A percentile compares a stretch with the other conserved stretches of the same genome.
Conservation (phyloP, 1,140 invertebrate genomes). For the Drosophila pseudoobscura region DNA sequence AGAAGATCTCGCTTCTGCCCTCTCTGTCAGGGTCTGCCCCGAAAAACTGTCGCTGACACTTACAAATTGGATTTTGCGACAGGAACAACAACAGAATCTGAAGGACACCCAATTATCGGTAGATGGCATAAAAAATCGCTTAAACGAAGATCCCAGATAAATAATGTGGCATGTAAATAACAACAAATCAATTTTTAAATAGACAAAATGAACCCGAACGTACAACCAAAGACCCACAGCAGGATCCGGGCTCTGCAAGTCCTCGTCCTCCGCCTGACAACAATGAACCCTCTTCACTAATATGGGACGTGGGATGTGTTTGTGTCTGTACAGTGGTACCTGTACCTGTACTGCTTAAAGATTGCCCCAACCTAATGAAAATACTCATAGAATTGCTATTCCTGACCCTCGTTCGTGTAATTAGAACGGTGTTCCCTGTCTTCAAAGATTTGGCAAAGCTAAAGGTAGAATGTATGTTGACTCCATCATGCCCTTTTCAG, state of each 20-base stretch:
- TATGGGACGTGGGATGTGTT: too few relatives aligned
- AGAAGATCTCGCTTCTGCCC: conserved; percentile 8
- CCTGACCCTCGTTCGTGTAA: too few relatives aligned
- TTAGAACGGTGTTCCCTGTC: too few relatives aligned
- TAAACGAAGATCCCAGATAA: conserved; percentile 44
- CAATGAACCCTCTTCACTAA: conserved; percentile 62
- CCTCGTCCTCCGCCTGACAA: conserved; percentile 17
- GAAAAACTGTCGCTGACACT: conserved; percentile 71
- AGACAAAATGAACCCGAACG: conserved; percentile 49
- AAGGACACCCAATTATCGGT: conserved; percentile 63
- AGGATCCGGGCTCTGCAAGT: conserved; percentile 1
- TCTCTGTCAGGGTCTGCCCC: background rate
- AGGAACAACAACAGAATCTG: conserved; percentile 34
- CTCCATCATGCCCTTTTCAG: too few relatives aligned
- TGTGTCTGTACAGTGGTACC: conserved; percentile 18
- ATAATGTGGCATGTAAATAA: conserved; percentile 78
- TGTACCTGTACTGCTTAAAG: too few relatives aligned
- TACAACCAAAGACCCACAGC: conserved; percentile 8
- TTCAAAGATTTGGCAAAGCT: too few relatives aligned
- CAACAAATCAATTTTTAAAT: conserved; percentile 80
- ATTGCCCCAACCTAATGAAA: background rate
- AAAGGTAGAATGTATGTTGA: background rate
- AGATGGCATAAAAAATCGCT: conserved; percentile 34
- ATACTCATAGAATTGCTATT: too few relatives aligned
- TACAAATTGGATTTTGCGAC: conserved; percentile 75